Conservation (phyloP, 2,888 invertebrate genomes). For the Lepidochrysops patricia region DNA sequence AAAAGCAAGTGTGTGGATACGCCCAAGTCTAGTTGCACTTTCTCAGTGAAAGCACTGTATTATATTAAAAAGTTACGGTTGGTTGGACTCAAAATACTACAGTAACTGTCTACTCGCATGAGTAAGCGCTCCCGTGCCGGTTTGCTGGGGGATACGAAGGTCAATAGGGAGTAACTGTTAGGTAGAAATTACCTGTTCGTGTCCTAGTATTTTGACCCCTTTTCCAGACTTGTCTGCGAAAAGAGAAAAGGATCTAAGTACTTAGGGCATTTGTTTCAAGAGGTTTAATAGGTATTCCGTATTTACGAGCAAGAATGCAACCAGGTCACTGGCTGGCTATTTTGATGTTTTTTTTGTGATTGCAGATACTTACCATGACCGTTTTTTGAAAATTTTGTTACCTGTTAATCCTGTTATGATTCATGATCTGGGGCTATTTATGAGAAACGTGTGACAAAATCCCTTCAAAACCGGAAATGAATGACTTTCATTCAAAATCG, state of each 20-base stretch:
- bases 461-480: too few relatives aligned
- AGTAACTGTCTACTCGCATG: background rate
- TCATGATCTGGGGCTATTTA: too few relatives aligned
- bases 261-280: too few relatives aligned
- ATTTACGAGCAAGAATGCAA: background rate
- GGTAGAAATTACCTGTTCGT: background rate
- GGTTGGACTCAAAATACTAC: background rate
- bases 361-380: too few relatives aligned
- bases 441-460: too few relatives aligned
- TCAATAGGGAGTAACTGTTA: background rate
- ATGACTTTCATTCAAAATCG: too few relatives aligned
- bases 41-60: background rate
- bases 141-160: background rate
- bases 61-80: background rate
- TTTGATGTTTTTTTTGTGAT: background rate
- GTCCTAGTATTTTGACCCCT: background rate
- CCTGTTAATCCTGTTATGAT: too few relatives aligned
- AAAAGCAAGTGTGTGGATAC: background rate
- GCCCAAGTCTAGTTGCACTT: background rate
- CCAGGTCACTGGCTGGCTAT: background rate
- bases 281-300: too few relatives aligned
- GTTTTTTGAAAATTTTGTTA: too few relatives aligned
- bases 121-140: background rate
- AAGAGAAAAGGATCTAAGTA: too few relatives aligned
- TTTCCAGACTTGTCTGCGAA: background rate